phyloP scores from a whole-genome alignment of 2,113 vertebrate genomes.

The Tetrax tetrax region DNA sequence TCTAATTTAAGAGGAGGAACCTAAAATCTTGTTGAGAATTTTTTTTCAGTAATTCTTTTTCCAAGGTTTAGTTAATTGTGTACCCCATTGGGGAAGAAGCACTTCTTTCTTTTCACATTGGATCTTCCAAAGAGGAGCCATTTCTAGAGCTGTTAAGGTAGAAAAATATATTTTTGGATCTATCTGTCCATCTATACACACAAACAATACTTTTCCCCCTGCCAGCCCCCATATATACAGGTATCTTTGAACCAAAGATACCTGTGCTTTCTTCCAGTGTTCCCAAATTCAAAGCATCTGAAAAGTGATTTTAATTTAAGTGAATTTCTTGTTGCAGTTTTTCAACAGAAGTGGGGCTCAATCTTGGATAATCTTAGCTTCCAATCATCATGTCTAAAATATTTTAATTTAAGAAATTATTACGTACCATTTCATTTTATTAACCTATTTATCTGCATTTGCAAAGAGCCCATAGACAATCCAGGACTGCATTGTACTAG shows the following conservation, averaged over 20 bases:
- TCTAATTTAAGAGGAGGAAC: neutral
- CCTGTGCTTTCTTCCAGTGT: neutral
- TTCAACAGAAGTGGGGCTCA: neutral
- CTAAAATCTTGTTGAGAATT: neutral
- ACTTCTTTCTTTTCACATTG: neutral
- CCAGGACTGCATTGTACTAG: neutral
- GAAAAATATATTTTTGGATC: neutral
- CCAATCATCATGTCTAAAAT: neutral
- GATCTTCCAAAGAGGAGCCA: neutral
- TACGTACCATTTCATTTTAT: neutral
- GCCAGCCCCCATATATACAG: too few species aligned
- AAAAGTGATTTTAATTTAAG: neutral
- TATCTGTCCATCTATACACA: neutral
- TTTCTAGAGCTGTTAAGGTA: neutral
- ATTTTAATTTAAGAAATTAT: constrained; percentile 15
- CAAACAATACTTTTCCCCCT: accelerated
- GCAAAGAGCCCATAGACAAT: neutral
- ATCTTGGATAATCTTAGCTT: neutral
- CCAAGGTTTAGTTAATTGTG: neutral
- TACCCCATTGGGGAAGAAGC: neutral
- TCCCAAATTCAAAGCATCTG: neutral
- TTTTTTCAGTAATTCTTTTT: neutral
- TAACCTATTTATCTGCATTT: neutral
- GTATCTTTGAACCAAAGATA: neutral
- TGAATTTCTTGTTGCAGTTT: neutral